Evolutionary conservation across 2,888 invertebrate genomes (phyloP).

Genomic region (Tetrapedia diversipes): DNA sequence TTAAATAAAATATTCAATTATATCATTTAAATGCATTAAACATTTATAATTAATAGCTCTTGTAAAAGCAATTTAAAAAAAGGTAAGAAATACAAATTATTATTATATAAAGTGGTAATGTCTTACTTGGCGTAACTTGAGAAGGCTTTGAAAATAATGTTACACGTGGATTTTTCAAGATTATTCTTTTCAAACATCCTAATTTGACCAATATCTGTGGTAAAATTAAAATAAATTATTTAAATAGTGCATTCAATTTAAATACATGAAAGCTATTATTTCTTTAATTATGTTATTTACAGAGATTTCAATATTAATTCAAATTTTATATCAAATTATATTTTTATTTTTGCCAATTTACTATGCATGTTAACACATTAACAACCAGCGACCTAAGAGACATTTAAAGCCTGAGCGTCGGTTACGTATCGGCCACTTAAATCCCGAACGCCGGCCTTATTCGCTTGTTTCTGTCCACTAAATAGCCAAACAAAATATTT

Average conservation of each 20-base stretch:
- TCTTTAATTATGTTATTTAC: too few species aligned
- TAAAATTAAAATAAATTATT: conserved; percentile 72
- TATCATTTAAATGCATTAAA: neutral
- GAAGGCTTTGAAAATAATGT: conserved; percentile 83
- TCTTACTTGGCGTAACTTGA: conserved; percentile 78
- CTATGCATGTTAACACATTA: too few species aligned
- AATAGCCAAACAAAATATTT: too few species aligned
- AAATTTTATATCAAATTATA: too few species aligned
- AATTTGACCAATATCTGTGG: conserved; percentile 85
- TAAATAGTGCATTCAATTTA: conserved; percentile 34
- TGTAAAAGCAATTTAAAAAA: neutral
- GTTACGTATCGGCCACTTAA: too few species aligned
- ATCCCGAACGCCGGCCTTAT: too few species aligned
- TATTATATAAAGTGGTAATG: neutral
- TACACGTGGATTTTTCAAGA: conserved; percentile 77
- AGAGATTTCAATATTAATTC: too few species aligned
- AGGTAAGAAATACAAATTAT: neutral
- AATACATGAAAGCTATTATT: too few species aligned
- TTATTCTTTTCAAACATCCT: conserved; percentile 84
- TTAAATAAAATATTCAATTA: neutral
- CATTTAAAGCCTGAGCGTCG: too few species aligned
- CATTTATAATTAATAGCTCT: neutral
- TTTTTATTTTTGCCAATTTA: too few species aligned
- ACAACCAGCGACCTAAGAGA: too few species aligned
- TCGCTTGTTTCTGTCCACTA: too few species aligned